Conservation (phyloP, 2,888 invertebrate genomes). For the Trachelus iudaicus region DNA sequence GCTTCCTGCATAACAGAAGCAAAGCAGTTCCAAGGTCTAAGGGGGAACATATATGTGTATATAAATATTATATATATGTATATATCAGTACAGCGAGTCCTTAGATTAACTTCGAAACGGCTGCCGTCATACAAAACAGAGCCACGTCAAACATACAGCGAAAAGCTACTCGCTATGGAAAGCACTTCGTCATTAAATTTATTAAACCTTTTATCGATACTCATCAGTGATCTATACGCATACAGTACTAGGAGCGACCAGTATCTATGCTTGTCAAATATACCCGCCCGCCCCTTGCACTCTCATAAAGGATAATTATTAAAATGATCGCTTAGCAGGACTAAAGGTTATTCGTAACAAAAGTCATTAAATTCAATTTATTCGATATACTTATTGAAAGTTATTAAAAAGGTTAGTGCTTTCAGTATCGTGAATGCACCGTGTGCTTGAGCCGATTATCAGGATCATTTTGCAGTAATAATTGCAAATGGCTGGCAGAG, state of each 20-base stretch:
- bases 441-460: background rate
- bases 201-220: background rate
- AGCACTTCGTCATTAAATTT: background rate
- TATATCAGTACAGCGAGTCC: too few species aligned
- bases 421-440: background rate
- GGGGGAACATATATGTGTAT: too few species aligned
- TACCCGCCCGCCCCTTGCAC: too few species aligned
- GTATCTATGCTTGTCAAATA: background rate
- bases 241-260: background rate
- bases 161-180: background rate
- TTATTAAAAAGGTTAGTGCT: background rate
- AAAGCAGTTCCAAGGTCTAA: background rate
- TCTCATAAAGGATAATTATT: background rate
- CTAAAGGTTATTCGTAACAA: background rate
- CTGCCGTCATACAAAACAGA: background rate
- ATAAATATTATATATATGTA: too few species aligned
- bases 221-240: background rate
- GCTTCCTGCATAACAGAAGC: background rate
- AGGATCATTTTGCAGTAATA: background rate
- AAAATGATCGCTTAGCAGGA: too few species aligned
- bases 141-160: background rate
- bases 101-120: background rate
- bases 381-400: background rate
- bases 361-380: background rate
- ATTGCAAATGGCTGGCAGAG: background rate